Base-by-base conservation (phyloP, 2,888 invertebrate species). In the Atethmia centrago region DNA sequence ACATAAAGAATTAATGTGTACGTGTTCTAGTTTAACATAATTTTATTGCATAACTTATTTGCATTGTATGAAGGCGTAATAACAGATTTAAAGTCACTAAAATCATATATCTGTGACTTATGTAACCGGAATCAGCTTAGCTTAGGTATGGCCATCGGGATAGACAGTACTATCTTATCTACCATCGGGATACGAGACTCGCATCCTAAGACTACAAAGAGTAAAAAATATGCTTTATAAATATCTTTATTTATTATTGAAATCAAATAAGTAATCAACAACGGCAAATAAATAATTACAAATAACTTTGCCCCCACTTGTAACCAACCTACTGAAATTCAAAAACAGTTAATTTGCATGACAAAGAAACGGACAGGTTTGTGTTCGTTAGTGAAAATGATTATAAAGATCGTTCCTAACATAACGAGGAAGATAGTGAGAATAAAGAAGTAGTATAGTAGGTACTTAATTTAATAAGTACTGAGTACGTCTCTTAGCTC, bases 401-500 rank as follows among this genome's bases (percentile, higher is more conserved):
- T 62, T 49, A 19, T 36, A 16, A n/a, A 1, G 19, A 40, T 74
- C n/a, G 7, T 40, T 19, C 10, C 2, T 36, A n/a, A 3, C 16
- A 45, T 7, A 53, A 49, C 16, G 53, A 53, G n/a, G 25, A 4
- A 53, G 7, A 5, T 36, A 36, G 4, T 31, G 2, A 36, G 3
- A 36, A 36, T 36, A 36, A 36, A 36, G 36, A 36, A 4, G 36
- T 36, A 36, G 2, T 40, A 40, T 3, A 7, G 16, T 21, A 62
- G 16, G 12, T 42, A 53, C 21, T 42, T n/a, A 31, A 61, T 51
- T 40, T 21, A 47, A 51, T 47, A 59, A 28, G 21, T 28, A 36
- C 19, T n/a, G 7, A 36, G 8, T 12, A 3, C 31, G 31, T 25
- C 8, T 36, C 16, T 68, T 77, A 77, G 68, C 77, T 67, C 69